Conservation (phyloP, 1,140 invertebrate genomes). For the Zaprionus capensis region DNA sequence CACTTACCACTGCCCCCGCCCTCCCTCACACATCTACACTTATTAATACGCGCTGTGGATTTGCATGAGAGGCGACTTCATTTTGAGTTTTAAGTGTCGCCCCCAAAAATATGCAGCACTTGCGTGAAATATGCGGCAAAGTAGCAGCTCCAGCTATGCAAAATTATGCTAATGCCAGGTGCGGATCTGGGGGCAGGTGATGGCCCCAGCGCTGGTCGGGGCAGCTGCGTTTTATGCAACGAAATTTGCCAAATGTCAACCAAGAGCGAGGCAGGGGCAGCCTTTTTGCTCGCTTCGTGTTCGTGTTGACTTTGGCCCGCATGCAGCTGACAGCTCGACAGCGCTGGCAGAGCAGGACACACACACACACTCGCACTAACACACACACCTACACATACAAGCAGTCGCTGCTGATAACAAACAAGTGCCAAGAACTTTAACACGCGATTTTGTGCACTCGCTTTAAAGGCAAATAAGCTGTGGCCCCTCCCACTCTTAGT, state of each 20-base stretch:
- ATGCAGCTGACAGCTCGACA: slow-evolving; percentile 42
- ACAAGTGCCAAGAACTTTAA: slow-evolving; percentile 70
- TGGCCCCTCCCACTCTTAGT: background rate
- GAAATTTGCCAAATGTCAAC: slow-evolving; percentile 54
- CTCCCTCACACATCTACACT: slow-evolving; percentile 46
- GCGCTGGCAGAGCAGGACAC: background rate
- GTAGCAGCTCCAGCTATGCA: slow-evolving; percentile 65
- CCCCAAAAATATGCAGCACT: slow-evolving; percentile 71
- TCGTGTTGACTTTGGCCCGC: slow-evolving; percentile 50
- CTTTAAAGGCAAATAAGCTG: slow-evolving; percentile 57
- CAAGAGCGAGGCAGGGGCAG: slow-evolving; percentile 4
- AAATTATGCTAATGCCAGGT: slow-evolving; percentile 80
- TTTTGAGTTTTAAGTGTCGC: slow-evolving; percentile 76
- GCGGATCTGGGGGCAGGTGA: slow-evolving; percentile 9
- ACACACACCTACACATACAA: background rate
- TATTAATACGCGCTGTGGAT: slow-evolving; percentile 74
- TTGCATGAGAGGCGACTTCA: slow-evolving; percentile 70
- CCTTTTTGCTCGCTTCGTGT: background rate
- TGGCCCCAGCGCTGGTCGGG: background rate
- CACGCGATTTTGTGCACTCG: slow-evolving; percentile 50
- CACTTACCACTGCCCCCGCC: background rate
- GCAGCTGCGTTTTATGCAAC: slow-evolving; percentile 53
- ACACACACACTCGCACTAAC: background rate
- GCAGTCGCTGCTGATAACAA: slow-evolving; percentile 11
- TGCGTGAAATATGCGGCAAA: slow-evolving; percentile 74